Evolutionary conservation across 2,888 invertebrate species (phyloP).

Genomic region (Drosophila testacea): DNA sequence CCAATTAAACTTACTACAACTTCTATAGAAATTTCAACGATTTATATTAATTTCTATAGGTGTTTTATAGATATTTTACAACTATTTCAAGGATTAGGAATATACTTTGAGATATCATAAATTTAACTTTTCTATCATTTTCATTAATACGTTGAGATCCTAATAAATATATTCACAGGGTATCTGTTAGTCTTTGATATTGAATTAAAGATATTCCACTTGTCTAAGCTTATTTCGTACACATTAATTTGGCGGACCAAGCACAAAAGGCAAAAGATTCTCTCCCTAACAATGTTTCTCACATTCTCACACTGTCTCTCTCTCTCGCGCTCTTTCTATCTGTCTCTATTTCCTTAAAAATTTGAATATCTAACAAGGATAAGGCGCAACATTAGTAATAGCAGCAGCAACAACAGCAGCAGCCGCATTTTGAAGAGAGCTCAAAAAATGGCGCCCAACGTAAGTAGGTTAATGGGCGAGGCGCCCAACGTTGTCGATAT

Average conservation of each 20-base stretch:
- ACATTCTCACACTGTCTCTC: neutral
- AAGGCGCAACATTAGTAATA: conserved; percentile 48
- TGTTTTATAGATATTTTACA: neutral
- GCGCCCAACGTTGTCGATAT: conserved; percentile 63
- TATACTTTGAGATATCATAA: no score
- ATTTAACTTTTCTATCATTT: no score
- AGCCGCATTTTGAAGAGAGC: conserved; percentile 12
- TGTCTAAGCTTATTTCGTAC: neutral
- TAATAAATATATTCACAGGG: neutral
- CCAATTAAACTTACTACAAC: conserved; percentile 15
- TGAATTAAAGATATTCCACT: neutral
- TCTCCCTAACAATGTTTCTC: neutral
- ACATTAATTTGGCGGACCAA: neutral
- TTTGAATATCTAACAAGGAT: conserved; percentile 76
- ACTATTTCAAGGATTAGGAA: no score
- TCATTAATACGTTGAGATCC: neutral
- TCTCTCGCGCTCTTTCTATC: neutral
- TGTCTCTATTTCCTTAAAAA: conserved; percentile 25
- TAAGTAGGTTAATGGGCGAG: conserved; percentile 76
- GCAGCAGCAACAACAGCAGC: conserved; percentile 1
- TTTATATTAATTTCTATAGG: conserved; percentile 27
- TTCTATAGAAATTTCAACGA: conserved; percentile 14
- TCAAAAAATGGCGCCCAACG: conserved; percentile 61
- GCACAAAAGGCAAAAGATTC: neutral
- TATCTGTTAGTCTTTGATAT: neutral